These are phyloP conservation scores for Ferrisia virgata DNA, from an alignment of 2,888 invertebrate genomes.

Conservation along the genomic window DNA sequence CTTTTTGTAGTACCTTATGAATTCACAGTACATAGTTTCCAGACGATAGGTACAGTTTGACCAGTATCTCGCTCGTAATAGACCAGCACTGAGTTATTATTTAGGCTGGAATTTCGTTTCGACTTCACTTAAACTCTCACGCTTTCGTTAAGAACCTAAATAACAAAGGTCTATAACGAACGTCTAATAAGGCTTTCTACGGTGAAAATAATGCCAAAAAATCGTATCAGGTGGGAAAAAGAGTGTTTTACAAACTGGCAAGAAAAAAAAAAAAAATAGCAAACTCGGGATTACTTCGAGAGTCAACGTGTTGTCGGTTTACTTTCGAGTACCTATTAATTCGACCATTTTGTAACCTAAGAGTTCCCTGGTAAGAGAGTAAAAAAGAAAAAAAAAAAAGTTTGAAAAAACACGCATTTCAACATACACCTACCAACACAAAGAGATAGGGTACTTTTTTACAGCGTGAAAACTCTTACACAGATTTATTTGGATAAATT, in stretches of 20 bases:
- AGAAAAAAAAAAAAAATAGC: not conserved
- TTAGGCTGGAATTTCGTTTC: not conserved
- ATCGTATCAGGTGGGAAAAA: not conserved
- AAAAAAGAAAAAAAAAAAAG: not conserved
- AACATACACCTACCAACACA: not conserved
- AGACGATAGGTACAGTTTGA: not conserved
- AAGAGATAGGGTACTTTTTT: no score
- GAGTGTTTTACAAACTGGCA: not conserved
- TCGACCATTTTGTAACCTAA: not conserved
- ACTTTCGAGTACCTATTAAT: not conserved
- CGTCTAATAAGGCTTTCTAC: not conserved
- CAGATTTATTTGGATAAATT: no score
- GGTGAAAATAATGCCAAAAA: not conserved
- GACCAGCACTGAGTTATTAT: no score
- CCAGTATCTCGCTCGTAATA: not conserved
- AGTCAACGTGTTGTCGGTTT: not conserved
- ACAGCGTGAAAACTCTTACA: not conserved
- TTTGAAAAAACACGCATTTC: not conserved
- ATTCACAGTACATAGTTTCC: no score
- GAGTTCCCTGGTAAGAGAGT: not conserved
- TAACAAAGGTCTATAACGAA: not conserved
- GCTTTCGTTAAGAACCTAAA: not conserved
- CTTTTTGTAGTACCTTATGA: no score
- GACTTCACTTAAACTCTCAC: not conserved
- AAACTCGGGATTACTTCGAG: not conserved